These are phyloP conservation scores for Strix uralensis DNA, from an alignment of 2,113 vertebrate species.

Conservation along the genomic window DNA sequence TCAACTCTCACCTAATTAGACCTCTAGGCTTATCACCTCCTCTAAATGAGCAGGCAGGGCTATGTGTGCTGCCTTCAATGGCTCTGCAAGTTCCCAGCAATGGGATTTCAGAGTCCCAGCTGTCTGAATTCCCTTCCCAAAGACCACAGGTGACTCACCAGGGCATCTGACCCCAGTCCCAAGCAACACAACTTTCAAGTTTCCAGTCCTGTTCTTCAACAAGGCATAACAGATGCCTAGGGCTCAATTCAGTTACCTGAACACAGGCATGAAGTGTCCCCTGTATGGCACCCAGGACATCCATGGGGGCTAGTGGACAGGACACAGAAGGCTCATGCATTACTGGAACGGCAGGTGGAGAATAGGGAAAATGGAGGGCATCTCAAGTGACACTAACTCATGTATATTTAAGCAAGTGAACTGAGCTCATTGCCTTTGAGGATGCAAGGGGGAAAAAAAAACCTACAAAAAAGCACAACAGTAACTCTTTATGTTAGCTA, in stretches of 20 bases:
- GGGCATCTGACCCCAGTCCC: not conserved
- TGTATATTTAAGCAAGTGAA: not conserved
- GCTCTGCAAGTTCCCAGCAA: not conserved
- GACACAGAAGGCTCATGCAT: not conserved
- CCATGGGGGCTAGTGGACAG: rapidly evolving
- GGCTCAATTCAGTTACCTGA: not conserved
- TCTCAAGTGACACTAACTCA: not conserved
- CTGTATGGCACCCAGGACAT: not conserved
- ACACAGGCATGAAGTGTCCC: no score
- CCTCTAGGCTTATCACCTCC: not conserved
- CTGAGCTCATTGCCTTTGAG: not conserved
- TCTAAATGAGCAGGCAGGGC: not conserved
- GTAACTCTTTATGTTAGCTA: not conserved
- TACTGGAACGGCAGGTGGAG: not conserved
- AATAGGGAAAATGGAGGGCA: not conserved
- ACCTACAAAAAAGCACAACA: not conserved
- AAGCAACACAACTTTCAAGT: not conserved
- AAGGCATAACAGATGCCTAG: not conserved
- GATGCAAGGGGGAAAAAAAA: not conserved
- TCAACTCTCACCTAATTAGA: not conserved
- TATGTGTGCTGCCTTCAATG: not conserved
- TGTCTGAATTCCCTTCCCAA: not conserved
- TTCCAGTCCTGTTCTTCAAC: not conserved
- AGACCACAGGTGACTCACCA: not conserved
- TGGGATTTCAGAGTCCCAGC: not conserved